Base-by-base conservation (phyloP, 1,140 invertebrate species). In the Antheraea pernyi region DNA sequence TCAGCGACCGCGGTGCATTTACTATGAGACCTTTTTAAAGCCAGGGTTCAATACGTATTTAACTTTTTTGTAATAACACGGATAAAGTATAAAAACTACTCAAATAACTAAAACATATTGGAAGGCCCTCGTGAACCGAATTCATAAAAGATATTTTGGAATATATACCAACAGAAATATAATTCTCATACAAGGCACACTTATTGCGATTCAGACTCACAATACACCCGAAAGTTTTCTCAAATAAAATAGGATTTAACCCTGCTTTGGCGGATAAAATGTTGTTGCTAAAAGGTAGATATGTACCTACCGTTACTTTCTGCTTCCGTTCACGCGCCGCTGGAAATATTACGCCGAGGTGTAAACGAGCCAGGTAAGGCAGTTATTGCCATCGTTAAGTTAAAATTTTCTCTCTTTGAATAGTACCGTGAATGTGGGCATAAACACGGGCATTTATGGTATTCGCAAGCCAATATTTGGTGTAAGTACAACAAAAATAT, bases 371-470 rank as follows among this genome's bases (percentile, higher is more conserved):
- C 59, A 69, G 77, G 70, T 64, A 70, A 77, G 73, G 72, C 76
- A 72, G 75, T 85, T 85, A 85, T 83, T 83, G 74, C 76, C 74
- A 70, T 80, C 77, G 78, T 85, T 85, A 83, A 80, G 74, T 82
- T 80, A 78, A 84, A 82, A 81, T 79, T 79, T 78, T 79, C 77
- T 79, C 75, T 72, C 22, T 74, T 73, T 76, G 75, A 78, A 80
- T 74, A 73, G 74, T 76, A 74, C 70, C 73, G 76, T 68, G 72
- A 79, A 78, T 79, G 78, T 70, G 79, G 73, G 70, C 71, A 81
- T 83, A 82, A 80, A 79, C 77, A 80, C 69, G 62, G 72, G 59
- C 77, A 76, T 81, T 83, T 80, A 77, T 76, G 79, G 75, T 83
- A 78, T 78, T 83, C 80, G 77, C 73, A 73, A 68, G 72, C 65